These are phyloP conservation scores for Rhabdophis nuchalis DNA, from an alignment of 2,797 vertebrate species.

Conservation along the genomic window DNA sequence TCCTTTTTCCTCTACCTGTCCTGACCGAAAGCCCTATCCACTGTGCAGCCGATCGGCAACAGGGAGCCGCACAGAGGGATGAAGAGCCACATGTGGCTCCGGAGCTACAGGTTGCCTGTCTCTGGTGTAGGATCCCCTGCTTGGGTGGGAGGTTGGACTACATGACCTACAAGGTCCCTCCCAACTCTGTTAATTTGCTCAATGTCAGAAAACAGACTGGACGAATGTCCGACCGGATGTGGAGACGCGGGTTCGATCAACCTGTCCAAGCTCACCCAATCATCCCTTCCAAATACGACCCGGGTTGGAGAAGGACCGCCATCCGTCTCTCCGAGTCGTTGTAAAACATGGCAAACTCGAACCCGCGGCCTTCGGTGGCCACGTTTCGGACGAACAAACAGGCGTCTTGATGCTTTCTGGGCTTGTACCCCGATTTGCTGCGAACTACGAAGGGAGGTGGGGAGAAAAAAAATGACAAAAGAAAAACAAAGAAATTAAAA, in stretches of 20 bases:
- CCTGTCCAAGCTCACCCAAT: conserved; percentile 70
- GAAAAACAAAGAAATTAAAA: not conserved
- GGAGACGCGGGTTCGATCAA: not conserved
- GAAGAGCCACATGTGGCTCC: too few relatives aligned
- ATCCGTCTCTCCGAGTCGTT: conserved; percentile 71
- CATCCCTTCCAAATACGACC: conserved; percentile 77
- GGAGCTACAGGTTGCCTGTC: too few relatives aligned
- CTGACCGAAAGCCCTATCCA: too few relatives aligned
- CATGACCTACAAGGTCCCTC: not conserved
- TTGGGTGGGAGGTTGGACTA: too few relatives aligned
- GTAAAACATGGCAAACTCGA: conserved; percentile 81
- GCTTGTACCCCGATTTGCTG: not conserved
- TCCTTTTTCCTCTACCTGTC: too few relatives aligned
- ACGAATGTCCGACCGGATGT: not conserved
- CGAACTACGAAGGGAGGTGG: not conserved
- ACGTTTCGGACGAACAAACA: conserved; percentile 75
- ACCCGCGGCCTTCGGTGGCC: conserved; percentile 70
- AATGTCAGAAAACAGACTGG: not conserved
- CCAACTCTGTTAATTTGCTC: too few relatives aligned
- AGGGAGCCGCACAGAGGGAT: too few relatives aligned
- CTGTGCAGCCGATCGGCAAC: too few relatives aligned
- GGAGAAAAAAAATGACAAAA: not conserved
- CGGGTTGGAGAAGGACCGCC: conserved; percentile 78
- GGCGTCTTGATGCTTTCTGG: conserved; percentile 15
- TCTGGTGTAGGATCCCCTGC: too few relatives aligned